phyloP scores from a whole-genome alignment of 1,140 invertebrate genomes.

The Hyles vespertilio region DNA sequence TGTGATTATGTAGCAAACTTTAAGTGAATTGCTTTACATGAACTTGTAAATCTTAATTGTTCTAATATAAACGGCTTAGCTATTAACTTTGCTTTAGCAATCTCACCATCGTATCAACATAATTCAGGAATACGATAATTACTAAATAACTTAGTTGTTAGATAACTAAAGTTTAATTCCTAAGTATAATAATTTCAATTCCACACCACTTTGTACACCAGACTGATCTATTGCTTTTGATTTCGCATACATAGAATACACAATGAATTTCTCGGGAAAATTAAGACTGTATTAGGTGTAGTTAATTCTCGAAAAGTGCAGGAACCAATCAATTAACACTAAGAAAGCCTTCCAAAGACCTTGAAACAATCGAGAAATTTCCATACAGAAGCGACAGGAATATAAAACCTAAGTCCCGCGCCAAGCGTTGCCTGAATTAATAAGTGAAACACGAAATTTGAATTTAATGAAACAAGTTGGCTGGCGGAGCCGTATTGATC shows the following conservation, averaged over 20 bases:
- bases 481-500: conserved; percentile 66
- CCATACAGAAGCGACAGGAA: conserved; percentile 41
- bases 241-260: too few relatives aligned
- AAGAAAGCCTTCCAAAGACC: conserved; percentile 34
- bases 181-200: too few relatives aligned
- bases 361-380: conserved; percentile 43
- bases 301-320: too few relatives aligned
- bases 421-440: conserved; percentile 68
- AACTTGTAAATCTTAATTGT: conserved; percentile 52
- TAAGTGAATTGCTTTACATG: conserved; percentile 57
- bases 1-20: conserved; percentile 56
- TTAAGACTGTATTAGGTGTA: too few relatives aligned
- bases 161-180: too few relatives aligned
- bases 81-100: conserved; percentile 43
- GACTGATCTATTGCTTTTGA: too few relatives aligned
- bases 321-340: conserved; percentile 32
- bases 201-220: too few relatives aligned
- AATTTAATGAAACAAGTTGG: conserved; percentile 77
- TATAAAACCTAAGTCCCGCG: conserved; percentile 60
- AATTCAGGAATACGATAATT: not conserved
- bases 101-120: too few relatives aligned
- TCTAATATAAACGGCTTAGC: conserved; percentile 53
- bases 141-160: not conserved
- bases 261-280: too few relatives aligned
- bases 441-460: conserved; percentile 77